These are phyloP conservation scores for Ptilonorhynchus violaceus DNA, from an alignment of 2,113 vertebrate genomes.

Conservation along the genomic window DNA sequence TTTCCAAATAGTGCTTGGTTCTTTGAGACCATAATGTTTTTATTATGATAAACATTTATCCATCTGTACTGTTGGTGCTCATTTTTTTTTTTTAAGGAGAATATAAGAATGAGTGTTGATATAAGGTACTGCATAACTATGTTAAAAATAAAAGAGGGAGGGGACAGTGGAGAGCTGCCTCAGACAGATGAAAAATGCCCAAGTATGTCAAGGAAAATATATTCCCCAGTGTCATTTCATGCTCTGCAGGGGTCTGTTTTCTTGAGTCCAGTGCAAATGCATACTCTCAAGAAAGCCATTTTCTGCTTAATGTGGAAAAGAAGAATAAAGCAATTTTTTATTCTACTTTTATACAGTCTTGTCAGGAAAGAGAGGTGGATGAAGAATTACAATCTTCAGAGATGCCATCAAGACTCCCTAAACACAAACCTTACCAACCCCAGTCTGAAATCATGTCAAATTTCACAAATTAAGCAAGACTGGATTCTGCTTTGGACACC, in stretches of 20 bases:
- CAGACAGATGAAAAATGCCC: constrained; percentile 55
- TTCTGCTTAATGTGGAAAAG: constrained; percentile 52
- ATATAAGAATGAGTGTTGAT: not conserved
- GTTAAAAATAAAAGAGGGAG: not conserved
- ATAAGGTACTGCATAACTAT: constrained; percentile 11
- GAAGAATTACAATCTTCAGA: constrained; percentile 36
- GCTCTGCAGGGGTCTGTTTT: constrained; percentile 58
- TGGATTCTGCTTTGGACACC: not conserved
- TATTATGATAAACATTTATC: constrained; percentile 39
- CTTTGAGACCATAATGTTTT: constrained; percentile 2
- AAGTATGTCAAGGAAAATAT: constrained; percentile 42
- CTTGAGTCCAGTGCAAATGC: constrained; percentile 42
- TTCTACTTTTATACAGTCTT: constrained; percentile 14
- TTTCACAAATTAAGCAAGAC: constrained; percentile 45
- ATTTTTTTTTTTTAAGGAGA: constrained; percentile 24
- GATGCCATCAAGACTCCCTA: constrained; percentile 16
- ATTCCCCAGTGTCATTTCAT: constrained; percentile 63
- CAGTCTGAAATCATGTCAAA: constrained; percentile 29
- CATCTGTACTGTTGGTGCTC: not conserved
- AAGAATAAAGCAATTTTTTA: constrained; percentile 48
- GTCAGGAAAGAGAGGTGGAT: not conserved
- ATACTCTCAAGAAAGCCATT: constrained; percentile 52
- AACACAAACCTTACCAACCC: constrained; percentile 13
- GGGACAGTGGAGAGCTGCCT: not conserved
- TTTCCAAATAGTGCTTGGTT: not conserved